Base-by-base conservation (phyloP, 2,797 vertebrate species). In the Siniperca obscura region DNA sequence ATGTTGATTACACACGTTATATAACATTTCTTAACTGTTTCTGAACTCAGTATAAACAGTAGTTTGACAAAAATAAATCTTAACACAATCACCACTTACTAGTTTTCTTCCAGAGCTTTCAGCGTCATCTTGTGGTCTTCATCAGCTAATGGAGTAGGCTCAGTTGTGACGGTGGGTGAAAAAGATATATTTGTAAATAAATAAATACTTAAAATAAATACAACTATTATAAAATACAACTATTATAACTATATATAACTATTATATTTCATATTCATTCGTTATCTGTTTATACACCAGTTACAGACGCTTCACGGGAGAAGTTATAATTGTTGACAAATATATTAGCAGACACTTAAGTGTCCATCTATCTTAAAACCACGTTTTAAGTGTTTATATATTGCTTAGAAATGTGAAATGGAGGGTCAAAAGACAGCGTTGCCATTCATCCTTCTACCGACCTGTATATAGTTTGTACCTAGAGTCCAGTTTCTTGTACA, bases 381-480 rank as follows among this genome's bases (percentile, higher is more conserved):
- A 1, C 1, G n/a, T 50, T 5, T 2, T 27, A n/a, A 46, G n/a
- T 36, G 36, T 65, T 25, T 71, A 46, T 56, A 66, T 34, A 14
- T 14, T 83, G 44, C 27, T 66, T 55, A 5, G 48, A 17, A 42
- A 60, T 78, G 40, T 61, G 17, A 75, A 56, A 22, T 3, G 7
- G 4, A 44, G 55, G 36, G 38, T 70, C 38, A 46, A 42, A 71
- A 8, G 59, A 1, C 56, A 50, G 10, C 4, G 13, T 70, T 7
- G 16, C 25, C 36, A 14, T 74, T 40, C 36, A 13, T 70, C 46
- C 70, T 65, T 71, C 52, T 56, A 9, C 60, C 12, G 17, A 50
- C 71, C 30, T 85, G 83, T 87, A 76, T 40, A 78, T 73, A 76
- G 67, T 88, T 78, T 82, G 1, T 74, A 76, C 60, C 57, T 75